Conservation (phyloP, 35 echinoderm and acorn worm species). For the Chiridota heheva region DNA sequence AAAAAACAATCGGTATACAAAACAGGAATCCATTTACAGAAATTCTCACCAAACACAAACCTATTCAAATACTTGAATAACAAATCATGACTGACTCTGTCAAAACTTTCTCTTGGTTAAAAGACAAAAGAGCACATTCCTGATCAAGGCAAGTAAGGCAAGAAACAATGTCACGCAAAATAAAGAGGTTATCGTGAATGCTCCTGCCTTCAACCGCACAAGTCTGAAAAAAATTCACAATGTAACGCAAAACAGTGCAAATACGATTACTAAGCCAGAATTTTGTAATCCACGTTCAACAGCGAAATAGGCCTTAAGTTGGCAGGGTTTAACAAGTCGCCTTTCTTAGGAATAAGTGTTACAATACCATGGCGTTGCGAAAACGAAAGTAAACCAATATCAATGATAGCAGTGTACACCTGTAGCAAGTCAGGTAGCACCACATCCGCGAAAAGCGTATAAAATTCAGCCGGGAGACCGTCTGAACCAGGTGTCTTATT, state of each 20-base stretch:
- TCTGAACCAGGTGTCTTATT: conserved; percentile 63
- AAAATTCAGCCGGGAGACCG: conserved; percentile 60
- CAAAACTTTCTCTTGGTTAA: too few relatives aligned
- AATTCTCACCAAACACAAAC: conserved; percentile 40
- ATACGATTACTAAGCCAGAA: conserved; percentile 6
- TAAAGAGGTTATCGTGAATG: conserved; percentile 36
- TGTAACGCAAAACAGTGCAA: not conserved
- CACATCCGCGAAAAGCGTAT: conserved; percentile 22
- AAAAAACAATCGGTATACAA: conserved; percentile 3
- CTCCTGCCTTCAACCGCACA: conserved; percentile 27
- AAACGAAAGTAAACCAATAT: not conserved
- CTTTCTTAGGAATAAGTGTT: conserved; percentile 29
- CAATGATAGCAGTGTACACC: conserved; percentile 19
- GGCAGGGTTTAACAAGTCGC: conserved; percentile 7
- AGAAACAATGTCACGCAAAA: conserved; percentile 35
- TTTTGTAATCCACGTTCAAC: conserved; percentile 49
- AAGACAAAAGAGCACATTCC: conserved; percentile 19
- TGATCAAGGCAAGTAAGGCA: not conserved
- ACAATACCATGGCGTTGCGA: conserved; percentile 36
- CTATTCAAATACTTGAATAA: conserved; percentile 25
- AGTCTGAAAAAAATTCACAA: conserved; percentile 29
- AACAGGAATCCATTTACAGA: conserved; percentile 37
- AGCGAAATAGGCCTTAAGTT: conserved; percentile 35
- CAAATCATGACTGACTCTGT: conserved; percentile 7
- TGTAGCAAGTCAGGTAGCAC: conserved; percentile 24